These are phyloP conservation scores for Palythoa heliodiscus DNA, from an alignment of 92 coral and sea anemone species.

Conservation along the genomic window DNA sequence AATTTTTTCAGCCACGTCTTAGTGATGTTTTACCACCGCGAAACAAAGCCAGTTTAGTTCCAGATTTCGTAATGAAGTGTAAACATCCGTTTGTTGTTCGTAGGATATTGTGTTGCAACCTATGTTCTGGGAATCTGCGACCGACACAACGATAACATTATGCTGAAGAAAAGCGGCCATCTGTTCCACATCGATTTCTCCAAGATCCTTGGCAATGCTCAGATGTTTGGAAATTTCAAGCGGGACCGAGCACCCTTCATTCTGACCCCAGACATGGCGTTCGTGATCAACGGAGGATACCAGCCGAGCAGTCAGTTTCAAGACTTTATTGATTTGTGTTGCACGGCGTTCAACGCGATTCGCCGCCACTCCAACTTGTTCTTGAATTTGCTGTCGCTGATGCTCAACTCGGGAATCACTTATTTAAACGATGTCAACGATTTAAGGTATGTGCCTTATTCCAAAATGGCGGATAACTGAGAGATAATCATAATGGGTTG, in stretches of 20 bases:
- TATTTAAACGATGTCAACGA: constrained; percentile 80
- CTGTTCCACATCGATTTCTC: constrained; percentile 97
- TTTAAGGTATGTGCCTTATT: constrained; percentile 45
- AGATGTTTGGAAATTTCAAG: constrained; percentile 96
- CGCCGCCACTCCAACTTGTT: constrained; percentile 92
- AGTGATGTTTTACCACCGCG: too few relatives aligned
- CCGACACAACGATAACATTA: constrained; percentile 98
- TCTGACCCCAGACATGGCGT: constrained; percentile 98
- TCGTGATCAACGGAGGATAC: constrained; percentile 97
- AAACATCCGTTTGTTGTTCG: background rate
- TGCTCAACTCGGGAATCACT: constrained; percentile 95
- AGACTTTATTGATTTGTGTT: constrained; percentile 95
- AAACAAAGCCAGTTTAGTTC: background rate
- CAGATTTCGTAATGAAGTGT: background rate
- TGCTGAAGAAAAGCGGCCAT: constrained; percentile 96
- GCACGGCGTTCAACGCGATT: constrained; percentile 92
- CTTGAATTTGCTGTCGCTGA: constrained; percentile 82
- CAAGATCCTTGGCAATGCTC: constrained; percentile 97
- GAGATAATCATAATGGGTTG: too few relatives aligned
- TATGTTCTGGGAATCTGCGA: constrained; percentile 98
- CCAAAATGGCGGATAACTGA: too few relatives aligned
- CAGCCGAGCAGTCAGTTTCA: constrained; percentile 97
- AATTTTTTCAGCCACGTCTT: too few relatives aligned
- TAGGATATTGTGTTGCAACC: constrained; percentile 97
- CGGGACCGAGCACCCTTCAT: constrained; percentile 99